phyloP scores from a whole-genome alignment of 2,888 invertebrate genomes.

The Drosophila paranaensis region DNA sequence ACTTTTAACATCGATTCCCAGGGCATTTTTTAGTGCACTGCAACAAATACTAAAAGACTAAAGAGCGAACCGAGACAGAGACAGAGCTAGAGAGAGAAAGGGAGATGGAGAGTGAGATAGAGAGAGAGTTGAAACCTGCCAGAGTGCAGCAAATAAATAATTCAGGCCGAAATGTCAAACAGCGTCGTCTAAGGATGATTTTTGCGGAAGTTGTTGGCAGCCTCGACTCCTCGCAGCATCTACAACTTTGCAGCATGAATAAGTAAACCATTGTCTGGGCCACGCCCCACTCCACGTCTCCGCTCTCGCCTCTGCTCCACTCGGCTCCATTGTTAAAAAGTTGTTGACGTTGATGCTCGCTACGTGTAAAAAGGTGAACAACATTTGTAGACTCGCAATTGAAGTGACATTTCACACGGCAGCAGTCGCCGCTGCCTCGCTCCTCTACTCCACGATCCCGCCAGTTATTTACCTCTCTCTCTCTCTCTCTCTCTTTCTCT shows the following conservation, averaged over 20 bases:
- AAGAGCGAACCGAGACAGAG: neutral
- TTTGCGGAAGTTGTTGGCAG: constrained; percentile 74
- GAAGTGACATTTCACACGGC: constrained; percentile 74
- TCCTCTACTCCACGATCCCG: neutral
- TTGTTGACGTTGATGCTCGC: constrained; percentile 78
- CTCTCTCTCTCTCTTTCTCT: too few relatives aligned
- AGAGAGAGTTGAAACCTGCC: constrained; percentile 29
- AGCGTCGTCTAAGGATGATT: constrained; percentile 78
- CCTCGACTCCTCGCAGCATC: constrained; percentile 29
- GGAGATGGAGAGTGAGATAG: neutral
- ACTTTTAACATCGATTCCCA: constrained; percentile 73
- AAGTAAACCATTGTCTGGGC: constrained; percentile 75
- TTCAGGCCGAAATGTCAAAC: constrained; percentile 80
- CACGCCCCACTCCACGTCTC: neutral
- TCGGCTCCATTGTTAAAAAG: constrained; percentile 69
- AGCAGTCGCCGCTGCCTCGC: constrained; percentile 1
- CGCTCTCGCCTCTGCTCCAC: constrained; percentile 2
- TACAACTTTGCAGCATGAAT: constrained; percentile 75
- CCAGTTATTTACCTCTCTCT: neutral
- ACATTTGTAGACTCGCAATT: constrained; percentile 77
- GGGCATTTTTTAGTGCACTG: constrained; percentile 44
- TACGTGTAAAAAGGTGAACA: constrained; percentile 80
- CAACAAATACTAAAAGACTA: constrained; percentile 39
- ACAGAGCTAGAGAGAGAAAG: neutral
- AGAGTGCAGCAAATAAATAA: constrained; percentile 77